Evolutionary conservation across 2,797 vertebrate species (phyloP), one percentile per base, ranked within the genome.

Genomic region (Thaleichthys pacificus): DNA sequence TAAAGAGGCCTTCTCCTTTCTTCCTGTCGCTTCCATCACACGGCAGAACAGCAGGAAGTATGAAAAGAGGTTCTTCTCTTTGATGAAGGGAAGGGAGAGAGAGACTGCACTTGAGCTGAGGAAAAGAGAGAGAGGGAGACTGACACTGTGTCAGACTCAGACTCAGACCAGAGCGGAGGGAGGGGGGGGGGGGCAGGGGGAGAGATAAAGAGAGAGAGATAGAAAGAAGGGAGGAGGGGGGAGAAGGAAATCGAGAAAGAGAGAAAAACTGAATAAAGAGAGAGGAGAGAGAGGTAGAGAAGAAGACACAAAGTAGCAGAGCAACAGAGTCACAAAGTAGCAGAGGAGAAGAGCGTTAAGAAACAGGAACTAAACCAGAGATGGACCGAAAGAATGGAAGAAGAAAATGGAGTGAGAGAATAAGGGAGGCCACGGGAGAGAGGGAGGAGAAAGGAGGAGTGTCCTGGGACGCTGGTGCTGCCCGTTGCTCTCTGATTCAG

Each of bases 41-140:
- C 65, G 21, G 58, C 77, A 76, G 56, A 24, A 87, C 79, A 79
- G 79, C 32, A 70, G 84, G 49, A 1, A 15, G 76, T 81, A 22
- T 32, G 35, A 77, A 72, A 24, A 70, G 15, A 32, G 74, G 71
- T 30, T 5, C 70, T 42, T 54, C 80, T 80, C 84, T 69, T 79
- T 71, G 24, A 71, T 9, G 58, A 30, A 70, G 7, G 28, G 86
- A 89, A 88, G 87, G 85, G 79, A 85, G 87, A 1, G 76, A 72
- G 80, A 84, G 81, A 66, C 19, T 74, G 77, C 4, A 74, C 81
- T 66, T 77, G 80, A 86, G 81, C 71, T 78, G 54, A 69, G 77
- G 77, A 82, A 38, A 74, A 24, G 68, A 71, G 64, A 70, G 72
- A 80, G 73, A 62, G 78, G 68, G 75, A 71, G 69, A 77, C 67